These are phyloP conservation scores for Epinephelus fuscoguttatus DNA, from an alignment of 2,113 vertebrate genomes.

Conservation along the genomic window DNA sequence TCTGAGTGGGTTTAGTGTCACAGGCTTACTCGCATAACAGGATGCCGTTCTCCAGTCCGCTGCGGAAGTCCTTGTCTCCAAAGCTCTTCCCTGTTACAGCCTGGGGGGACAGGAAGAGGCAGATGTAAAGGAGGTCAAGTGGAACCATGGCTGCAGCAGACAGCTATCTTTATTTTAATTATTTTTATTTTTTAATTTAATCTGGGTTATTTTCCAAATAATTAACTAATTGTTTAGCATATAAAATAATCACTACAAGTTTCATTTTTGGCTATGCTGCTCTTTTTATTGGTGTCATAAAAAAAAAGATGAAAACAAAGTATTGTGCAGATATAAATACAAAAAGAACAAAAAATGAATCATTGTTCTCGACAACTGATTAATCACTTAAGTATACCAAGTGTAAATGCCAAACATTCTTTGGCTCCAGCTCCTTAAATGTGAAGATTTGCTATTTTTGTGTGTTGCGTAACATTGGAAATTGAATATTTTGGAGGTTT, in stretches of 20 bases:
- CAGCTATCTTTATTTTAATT: too few species aligned
- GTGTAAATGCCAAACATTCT: not conserved
- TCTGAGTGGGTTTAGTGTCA: slow-evolving; percentile 29
- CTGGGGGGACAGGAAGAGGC: slow-evolving; percentile 78
- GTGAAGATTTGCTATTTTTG: not conserved
- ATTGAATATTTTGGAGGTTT: not conserved
- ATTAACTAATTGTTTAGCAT: not conserved
- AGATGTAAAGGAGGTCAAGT: slow-evolving; percentile 30
- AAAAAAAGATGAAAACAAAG: too few species aligned
- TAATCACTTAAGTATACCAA: not conserved
- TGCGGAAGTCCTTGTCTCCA: slow-evolving; percentile 95
- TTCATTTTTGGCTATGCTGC: not conserved
- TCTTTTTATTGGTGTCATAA: too few species aligned
- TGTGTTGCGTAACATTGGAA: not conserved
- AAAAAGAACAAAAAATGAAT: not conserved
- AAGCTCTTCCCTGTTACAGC: slow-evolving; percentile 95
- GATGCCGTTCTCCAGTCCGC: slow-evolving; percentile 95
- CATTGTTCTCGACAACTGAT: not conserved
- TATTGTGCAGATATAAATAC: not conserved
- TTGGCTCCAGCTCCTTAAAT: not conserved
- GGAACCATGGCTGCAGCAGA: not conserved
- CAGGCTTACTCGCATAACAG: slow-evolving; percentile 97
- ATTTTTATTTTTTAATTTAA: not conserved
- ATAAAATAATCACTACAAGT: too few species aligned
- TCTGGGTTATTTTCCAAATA: not conserved